Percentiles rank a stretch among this genome's conserved stretches.
Conservation (phyloP, 2,888 invertebrate species). For the Loripinus fragilis region DNA sequence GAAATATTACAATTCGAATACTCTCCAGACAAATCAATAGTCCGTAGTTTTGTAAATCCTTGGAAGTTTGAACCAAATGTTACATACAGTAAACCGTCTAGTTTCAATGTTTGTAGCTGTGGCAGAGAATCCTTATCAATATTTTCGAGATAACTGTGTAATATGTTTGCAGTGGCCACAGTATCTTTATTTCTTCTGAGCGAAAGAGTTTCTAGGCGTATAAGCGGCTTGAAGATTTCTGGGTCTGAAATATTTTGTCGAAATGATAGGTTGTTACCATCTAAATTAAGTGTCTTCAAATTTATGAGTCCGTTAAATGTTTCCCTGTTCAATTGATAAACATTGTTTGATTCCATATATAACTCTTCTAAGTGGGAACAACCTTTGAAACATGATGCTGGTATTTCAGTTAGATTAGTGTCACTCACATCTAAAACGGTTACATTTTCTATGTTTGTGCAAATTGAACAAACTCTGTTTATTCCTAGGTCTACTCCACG, state of each 20-base stretch:
- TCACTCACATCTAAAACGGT: not conserved
- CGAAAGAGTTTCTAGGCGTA: not conserved
- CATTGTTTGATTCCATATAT: not conserved
- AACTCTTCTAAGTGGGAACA: not conserved
- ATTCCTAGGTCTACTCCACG: not conserved
- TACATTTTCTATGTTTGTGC: not conserved
- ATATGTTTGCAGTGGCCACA: not conserved
- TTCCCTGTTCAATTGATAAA: not conserved
- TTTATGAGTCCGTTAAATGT: not conserved
- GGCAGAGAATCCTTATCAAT: not conserved
- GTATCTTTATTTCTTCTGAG: not conserved
- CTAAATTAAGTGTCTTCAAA: not conserved
- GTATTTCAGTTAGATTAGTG: not conserved
- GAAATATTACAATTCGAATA: slow-evolving; percentile 14
- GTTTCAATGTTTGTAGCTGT: not conserved
- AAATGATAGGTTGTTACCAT: not conserved
- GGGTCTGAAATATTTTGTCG: not conserved
- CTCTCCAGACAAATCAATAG: slow-evolving; percentile 8
- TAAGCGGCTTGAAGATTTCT: not conserved
- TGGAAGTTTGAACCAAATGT: not conserved
- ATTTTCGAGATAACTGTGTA: not conserved
- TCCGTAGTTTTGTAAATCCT: not conserved
- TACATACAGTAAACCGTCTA: slow-evolving; percentile 21
- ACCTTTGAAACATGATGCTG: not conserved
- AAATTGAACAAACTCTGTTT: not conserved